A percentile compares a stretch with the other conserved stretches of the same genome.
These are phyloP conservation scores for Dermatophagoides farinae DNA, from an alignment of 1,140 invertebrate genomes.

Conservation along the genomic window DNA sequence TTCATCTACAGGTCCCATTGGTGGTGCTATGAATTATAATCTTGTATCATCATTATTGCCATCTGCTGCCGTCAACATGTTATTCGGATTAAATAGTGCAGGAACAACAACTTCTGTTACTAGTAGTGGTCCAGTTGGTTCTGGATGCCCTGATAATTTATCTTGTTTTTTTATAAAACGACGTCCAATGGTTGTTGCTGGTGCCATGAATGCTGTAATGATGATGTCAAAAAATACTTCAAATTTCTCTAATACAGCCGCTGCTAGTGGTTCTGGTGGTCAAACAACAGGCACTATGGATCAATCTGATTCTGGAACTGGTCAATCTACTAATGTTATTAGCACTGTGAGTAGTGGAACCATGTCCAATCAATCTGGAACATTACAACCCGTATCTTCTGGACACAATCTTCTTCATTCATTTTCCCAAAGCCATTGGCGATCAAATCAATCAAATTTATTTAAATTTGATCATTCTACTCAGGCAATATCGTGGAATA, in stretches of 20 bases:
- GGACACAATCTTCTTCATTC: neutral
- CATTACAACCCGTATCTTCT: neutral
- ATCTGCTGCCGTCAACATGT: neutral
- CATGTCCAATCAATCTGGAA: neutral
- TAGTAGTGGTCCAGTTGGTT: neutral
- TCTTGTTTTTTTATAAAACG: conserved; percentile 4
- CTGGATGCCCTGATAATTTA: neutral
- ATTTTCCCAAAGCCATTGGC: neutral
- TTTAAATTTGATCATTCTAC: conserved; percentile 62
- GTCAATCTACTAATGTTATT: too few relatives aligned
- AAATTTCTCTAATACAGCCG: too few relatives aligned
- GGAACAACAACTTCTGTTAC: neutral
- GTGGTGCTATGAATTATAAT: too few relatives aligned
- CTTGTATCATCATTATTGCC: neutral
- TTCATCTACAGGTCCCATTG: too few relatives aligned
- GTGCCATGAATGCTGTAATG: conserved; percentile 1
- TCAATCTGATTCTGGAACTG: too few relatives aligned
- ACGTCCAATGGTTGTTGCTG: neutral
- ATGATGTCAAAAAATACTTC: neutral
- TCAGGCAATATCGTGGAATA: conserved; percentile 45
- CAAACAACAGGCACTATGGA: too few relatives aligned
- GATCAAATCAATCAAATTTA: conserved; percentile 32
- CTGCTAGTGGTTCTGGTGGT: too few relatives aligned
- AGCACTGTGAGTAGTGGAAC: neutral
- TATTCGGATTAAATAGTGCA: neutral